These are phyloP conservation scores for Proisotoma minuta DNA, from an alignment of 2,888 invertebrate species.

Conservation along the genomic window DNA sequence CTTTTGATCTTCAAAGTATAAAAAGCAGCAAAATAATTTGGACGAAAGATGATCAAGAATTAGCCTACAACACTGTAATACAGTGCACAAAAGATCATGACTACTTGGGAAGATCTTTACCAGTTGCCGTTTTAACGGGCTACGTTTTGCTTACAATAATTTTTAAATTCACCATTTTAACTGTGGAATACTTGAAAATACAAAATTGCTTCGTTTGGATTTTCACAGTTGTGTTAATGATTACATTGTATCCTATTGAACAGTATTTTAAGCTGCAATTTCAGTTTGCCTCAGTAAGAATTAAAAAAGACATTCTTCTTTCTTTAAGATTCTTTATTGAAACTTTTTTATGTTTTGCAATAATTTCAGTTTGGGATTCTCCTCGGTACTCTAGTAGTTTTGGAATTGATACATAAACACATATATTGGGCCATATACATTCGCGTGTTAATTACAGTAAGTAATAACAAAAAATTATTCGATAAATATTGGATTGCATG, in stretches of 20 bases:
- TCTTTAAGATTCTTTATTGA: not conserved
- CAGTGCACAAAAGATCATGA: not conserved
- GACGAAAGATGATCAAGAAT: not conserved
- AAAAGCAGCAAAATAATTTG: not conserved
- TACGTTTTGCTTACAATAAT: not conserved
- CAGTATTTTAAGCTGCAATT: not conserved
- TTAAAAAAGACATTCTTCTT: not conserved
- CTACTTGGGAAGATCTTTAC: not conserved
- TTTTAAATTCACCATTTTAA: not conserved
- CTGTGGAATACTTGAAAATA: not conserved
- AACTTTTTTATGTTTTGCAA: not conserved
- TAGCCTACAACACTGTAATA: not conserved
- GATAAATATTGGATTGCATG: not conserved
- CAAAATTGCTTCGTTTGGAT: constrained; percentile 7
- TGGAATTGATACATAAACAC: constrained; percentile 14
- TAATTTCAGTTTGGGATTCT: constrained; percentile 16
- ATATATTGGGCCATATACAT: constrained; percentile 20
- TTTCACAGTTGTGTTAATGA: not conserved
- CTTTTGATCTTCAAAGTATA: not conserved
- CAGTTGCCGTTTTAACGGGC: not conserved
- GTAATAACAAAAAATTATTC: not conserved
- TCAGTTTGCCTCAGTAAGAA: constrained; percentile 5
- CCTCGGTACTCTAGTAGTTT: not conserved
- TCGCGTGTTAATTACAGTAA: constrained; percentile 15
- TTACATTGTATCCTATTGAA: constrained; percentile 5